These are phyloP conservation scores for Aphrophora alni DNA, from an alignment of 2,888 invertebrate species.

Conservation along the genomic window DNA sequence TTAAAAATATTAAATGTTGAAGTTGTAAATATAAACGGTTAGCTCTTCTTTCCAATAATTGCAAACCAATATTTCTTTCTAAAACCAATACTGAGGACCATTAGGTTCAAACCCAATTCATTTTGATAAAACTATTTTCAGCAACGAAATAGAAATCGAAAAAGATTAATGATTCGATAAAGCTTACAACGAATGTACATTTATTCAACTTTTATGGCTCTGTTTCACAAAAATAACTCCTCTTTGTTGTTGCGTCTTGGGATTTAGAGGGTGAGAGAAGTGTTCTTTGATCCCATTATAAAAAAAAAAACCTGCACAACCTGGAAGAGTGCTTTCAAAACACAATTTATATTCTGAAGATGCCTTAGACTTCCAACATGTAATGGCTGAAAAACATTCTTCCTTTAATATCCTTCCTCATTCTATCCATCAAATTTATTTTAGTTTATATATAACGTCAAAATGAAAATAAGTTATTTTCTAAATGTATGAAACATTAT, in stretches of 20 bases:
- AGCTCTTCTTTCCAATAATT: no score
- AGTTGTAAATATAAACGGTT: no score
- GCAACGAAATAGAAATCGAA: no score
- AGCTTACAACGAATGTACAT: background rate
- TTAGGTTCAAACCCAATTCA: no score
- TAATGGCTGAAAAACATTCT: background rate
- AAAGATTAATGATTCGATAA: no score
- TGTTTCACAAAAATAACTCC: background rate
- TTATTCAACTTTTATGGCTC: background rate
- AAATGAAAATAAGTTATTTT: no score
- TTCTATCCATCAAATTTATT: background rate
- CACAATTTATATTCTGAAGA: background rate
- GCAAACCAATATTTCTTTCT: no score
- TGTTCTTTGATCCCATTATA: constrained; percentile 9
- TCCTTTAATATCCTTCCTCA: background rate
- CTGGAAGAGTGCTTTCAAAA: constrained; percentile 9
- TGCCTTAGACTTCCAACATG: background rate
- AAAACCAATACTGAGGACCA: no score
- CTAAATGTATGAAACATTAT: no score
- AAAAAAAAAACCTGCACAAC: background rate
- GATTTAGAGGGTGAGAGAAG: background rate
- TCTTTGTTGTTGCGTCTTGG: background rate
- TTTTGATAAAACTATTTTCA: no score
- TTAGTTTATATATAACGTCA: no score
- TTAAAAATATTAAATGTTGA: no score